Evolutionary conservation across 2,888 invertebrate genomes (phyloP).

Genomic region (Pseudoips prasinana): DNA sequence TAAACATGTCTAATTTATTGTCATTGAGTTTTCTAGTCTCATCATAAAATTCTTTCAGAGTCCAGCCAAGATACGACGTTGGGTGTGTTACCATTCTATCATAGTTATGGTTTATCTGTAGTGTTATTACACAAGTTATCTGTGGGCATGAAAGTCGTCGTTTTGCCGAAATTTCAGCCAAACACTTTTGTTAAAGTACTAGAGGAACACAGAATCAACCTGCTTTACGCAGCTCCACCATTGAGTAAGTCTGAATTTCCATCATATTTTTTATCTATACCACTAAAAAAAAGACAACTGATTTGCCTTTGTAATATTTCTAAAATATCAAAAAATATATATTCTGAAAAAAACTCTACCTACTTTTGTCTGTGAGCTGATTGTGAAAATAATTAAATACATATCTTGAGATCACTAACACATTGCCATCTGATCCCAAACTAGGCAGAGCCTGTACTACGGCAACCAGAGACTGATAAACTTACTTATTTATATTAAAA

Average conservation of each 20-base stretch:
- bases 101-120: slow-evolving; percentile 86
- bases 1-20: not conserved
- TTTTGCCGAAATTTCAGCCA: slow-evolving; percentile 88
- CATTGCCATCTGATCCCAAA: too few species aligned
- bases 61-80: slow-evolving; percentile 81
- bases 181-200: slow-evolving; percentile 84
- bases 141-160: slow-evolving; percentile 83
- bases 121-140: slow-evolving; percentile 81
- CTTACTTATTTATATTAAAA: too few species aligned
- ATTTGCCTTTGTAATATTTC: too few species aligned
- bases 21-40: slow-evolving; percentile 1
- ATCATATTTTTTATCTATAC: not conserved
- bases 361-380: too few species aligned
- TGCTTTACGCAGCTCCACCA: slow-evolving; percentile 89
- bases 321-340: too few species aligned
- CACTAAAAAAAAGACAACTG: too few species aligned
- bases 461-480: too few species aligned
- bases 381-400: too few species aligned
- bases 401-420: too few species aligned
- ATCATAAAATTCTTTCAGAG: too few species aligned
- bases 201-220: slow-evolving; percentile 79
- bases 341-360: too few species aligned
- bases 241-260: slow-evolving; percentile 84
- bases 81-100: slow-evolving; percentile 88
- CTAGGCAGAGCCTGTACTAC: too few species aligned